Evolutionary conservation across 2,113 vertebrate genomes (phyloP), one percentile per base, ranked within the genome.

Genomic region (Merops nubicus): DNA sequence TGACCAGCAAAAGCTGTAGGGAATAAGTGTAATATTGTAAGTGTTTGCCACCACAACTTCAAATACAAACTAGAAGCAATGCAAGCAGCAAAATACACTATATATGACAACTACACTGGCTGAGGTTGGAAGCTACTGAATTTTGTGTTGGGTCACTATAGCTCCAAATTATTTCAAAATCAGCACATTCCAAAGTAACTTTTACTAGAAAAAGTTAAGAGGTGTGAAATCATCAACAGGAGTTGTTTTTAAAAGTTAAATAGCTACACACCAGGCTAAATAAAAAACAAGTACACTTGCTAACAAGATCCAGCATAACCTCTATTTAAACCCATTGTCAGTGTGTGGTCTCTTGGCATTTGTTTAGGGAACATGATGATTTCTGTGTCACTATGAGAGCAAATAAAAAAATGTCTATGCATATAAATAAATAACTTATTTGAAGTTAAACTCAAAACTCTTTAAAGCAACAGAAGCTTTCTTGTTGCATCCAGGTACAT

Each of bases 401-500:
- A 86, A 81, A 70, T 73, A 36, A 45, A 65, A 89, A 59, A 18
- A 6, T 57, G 8, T 19, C 15, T 74, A 38, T 45, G 17, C 12
- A 43, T 34, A 70, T 23, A 76, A n/a, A 63, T 20, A 64, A 74
- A 72, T 62, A 40, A 87, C 50, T 31, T 69, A 54, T 25, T 31
- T 62, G 15, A 62, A 87, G 29, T 48, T 57, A 60, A 68, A 45
- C 23, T 54, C 68, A 56, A 59, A 78, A 59, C 17, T 65, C 22
- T 56, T 84, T 56, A 83, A 89, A 79, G 29, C 15, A 75, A 62
- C 14, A 53, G 36, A 91, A 73, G 10, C 10, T 88, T 87, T 88
- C 45, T 63, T 91, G 8, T 42, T 34, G 29, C 11, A 75, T 48
- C 21, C 34, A 72, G 25, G 22, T 60, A 9, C 21, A 23, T 21